Evolutionary conservation across 1,140 invertebrate genomes (phyloP).

Genomic region (Whitmania pigra): DNA sequence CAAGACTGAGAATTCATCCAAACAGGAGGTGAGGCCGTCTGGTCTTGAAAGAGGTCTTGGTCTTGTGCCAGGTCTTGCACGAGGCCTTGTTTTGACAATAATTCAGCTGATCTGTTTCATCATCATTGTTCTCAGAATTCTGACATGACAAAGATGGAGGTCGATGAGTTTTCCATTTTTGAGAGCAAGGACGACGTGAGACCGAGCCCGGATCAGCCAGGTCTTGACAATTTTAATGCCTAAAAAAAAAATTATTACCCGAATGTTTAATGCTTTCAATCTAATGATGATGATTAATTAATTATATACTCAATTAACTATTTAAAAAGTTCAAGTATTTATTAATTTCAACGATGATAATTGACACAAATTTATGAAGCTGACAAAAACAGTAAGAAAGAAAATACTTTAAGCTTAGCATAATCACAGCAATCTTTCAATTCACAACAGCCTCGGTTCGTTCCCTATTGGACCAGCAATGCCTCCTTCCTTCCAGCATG

Average conservation of each 20-base stretch:
- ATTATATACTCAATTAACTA: too few species aligned
- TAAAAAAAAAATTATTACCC: too few species aligned
- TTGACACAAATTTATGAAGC: too few species aligned
- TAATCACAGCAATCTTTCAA: neutral
- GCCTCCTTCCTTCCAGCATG: neutral
- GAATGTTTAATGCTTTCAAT: too few species aligned
- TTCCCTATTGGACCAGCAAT: conserved; percentile 26
- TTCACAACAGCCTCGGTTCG: conserved; percentile 34
- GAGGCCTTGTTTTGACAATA: neutral
- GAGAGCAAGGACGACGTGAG: conserved; percentile 35
- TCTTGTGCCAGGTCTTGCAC: neutral
- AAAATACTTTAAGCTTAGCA: too few species aligned
- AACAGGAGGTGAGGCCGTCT: neutral
- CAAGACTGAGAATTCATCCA: neutral
- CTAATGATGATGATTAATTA: too few species aligned
- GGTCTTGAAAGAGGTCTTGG: neutral
- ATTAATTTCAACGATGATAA: too few species aligned
- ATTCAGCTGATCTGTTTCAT: neutral
- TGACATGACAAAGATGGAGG: conserved; percentile 38
- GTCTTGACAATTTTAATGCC: conserved; percentile 26
- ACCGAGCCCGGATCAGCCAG: conserved; percentile 36
- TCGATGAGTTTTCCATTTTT: conserved; percentile 25
- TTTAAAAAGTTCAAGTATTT: too few species aligned
- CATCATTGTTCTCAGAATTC: conserved; percentile 29
- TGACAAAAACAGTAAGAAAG: too few species aligned